Evolutionary conservation across 2,113 vertebrate genomes (phyloP).

Genomic region (Noturus placidus): DNA sequence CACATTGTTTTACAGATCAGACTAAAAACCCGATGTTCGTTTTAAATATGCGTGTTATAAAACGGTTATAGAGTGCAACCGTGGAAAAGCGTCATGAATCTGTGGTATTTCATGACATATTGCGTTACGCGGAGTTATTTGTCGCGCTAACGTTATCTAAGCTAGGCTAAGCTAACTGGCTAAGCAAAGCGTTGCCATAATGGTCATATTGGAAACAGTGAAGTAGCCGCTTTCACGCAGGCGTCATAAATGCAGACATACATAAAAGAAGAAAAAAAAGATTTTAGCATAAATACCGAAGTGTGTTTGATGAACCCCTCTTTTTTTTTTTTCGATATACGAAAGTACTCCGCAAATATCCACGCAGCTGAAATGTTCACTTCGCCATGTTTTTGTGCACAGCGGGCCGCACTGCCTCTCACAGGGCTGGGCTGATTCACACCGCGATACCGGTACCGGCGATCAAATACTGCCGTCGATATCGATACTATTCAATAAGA

Average conservation of each 20-base stretch:
- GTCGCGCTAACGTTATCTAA: neutral
- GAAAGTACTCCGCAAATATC: neutral
- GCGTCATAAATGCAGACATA: neutral
- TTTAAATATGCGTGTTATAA: neutral
- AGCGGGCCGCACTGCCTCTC: constrained; percentile 4
- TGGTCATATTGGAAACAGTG: neutral
- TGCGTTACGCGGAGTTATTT: neutral
- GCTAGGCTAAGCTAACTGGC: constrained; percentile 6
- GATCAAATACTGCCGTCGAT: neutral
- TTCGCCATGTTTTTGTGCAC: constrained; percentile 31
- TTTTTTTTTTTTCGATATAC: constrained; percentile 7
- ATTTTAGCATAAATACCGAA: constrained; percentile 6
- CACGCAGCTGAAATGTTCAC: constrained; percentile 8
- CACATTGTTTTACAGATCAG: neutral
- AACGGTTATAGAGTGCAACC: neutral
- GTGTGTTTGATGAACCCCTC: neutral
- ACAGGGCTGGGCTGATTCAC: neutral
- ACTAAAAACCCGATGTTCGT: neutral
- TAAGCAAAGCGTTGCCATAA: too few species aligned
- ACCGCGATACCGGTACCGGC: neutral
- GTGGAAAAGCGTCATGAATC: too few species aligned
- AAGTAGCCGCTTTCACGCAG: neutral
- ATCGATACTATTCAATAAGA: neutral
- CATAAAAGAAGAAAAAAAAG: too few species aligned
- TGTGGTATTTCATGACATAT: neutral